Conservation (phyloP, 1,140 invertebrate genomes). For the Trypoxylus dichotomus region DNA sequence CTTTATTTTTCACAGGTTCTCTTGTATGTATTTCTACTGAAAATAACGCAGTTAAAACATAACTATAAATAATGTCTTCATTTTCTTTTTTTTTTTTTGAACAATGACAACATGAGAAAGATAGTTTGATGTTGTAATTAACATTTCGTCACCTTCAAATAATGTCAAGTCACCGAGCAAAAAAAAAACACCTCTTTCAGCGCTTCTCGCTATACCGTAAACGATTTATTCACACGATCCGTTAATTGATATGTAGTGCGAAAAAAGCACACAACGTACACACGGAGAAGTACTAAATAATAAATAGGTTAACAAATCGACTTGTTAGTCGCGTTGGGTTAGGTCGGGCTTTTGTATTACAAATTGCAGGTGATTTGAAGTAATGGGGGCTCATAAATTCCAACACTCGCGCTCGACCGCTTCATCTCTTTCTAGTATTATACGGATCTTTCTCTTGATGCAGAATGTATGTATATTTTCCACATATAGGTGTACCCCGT, state of each 20-base stretch:
- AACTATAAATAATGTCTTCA: too few species aligned
- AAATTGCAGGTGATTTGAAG: constrained; percentile 27
- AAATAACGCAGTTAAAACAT: too few species aligned
- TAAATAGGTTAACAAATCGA: constrained; percentile 27
- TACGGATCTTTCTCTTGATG: not conserved
- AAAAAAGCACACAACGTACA: not conserved
- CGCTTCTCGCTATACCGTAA: not conserved
- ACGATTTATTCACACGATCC: not conserved
- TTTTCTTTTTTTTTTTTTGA: not conserved
- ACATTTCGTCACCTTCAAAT: constrained; percentile 13
- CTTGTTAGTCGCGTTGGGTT: constrained; percentile 4
- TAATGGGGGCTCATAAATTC: constrained; percentile 26
- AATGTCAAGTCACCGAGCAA: constrained; percentile 1
- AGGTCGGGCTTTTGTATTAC: constrained; percentile 21
- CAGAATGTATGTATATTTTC: not conserved
- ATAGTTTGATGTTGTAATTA: constrained; percentile 3
- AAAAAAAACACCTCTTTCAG: constrained; percentile 1
- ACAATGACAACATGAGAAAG: not conserved
- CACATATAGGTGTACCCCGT: not conserved
- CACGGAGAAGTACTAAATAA: constrained; percentile 5
- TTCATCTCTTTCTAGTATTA: not conserved
- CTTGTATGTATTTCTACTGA: too few species aligned
- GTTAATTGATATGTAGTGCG: constrained; percentile 15
- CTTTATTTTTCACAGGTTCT: too few species aligned
- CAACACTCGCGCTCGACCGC: not conserved